Evolutionary conservation across 2,113 vertebrate species (phyloP), one percentile per base, ranked within the genome.

Genomic region (Ptilonorhynchus violaceus): DNA sequence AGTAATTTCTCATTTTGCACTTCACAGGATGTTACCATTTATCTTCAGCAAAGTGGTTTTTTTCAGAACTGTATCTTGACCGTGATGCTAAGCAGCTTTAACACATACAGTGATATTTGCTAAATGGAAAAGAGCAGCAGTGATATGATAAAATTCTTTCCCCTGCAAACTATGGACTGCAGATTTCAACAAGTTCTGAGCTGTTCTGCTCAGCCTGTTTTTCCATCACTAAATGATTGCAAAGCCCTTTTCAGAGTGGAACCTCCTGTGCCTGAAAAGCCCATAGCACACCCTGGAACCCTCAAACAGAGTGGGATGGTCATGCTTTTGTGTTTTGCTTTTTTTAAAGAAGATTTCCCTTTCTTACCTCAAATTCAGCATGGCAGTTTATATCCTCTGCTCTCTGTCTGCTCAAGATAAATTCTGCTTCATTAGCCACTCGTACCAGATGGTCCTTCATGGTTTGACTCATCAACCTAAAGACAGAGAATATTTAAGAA

Each of bases 391-490:
- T 98, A 96, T 99, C 99, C 96, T 99, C 99, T 24, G 99, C 99
- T 92, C 99, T 98, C 97, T 99, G 99, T 75, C 99, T 98, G 97
- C 98, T 99, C 81, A 99, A 97, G 97, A 99, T 99, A 89, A 99
- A 99, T 94, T 99, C 99, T 13, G 99, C 99, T 98, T 99, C 99
- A 70, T 99, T 99, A 68, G 99, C 99, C 66, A 99, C 99, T 88
- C 99, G 99, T 59, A 99, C 99, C 94, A 99, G 98, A 96, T 99
- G 99, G 96, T 99, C 99, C 98, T 99, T 99, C 99, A 99, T 99
- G 63, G 99, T 99, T 97, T 99, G 99, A 96, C 99, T 99, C 94
- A 99, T 97, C 94, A 99, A 98, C 93, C 99, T 99, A 93, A 27
- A 93, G 74, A 94, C 25, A 97, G 41, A 98, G 10, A 96, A 93